Evolutionary conservation across 2,113 vertebrate species (phyloP).

Genomic region (Rhinopomastus cyanomelas): DNA sequence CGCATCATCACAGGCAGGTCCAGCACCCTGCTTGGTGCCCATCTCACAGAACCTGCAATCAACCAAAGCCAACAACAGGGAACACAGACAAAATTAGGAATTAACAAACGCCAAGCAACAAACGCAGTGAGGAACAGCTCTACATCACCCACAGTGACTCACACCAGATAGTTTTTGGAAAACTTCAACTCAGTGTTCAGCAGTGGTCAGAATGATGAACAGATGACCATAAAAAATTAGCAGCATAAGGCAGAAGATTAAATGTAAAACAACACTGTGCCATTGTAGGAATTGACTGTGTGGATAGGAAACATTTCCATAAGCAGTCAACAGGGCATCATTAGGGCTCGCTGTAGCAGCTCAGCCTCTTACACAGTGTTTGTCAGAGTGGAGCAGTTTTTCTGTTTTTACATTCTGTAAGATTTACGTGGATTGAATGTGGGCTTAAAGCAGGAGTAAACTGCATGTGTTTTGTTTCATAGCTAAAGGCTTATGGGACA

Average conservation of each 20-base stretch:
- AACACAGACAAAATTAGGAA: constrained; percentile 2
- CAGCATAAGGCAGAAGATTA: neutral
- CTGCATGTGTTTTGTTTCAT: neutral
- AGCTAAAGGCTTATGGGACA: neutral
- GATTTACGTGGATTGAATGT: neutral
- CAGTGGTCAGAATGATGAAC: constrained; percentile 17
- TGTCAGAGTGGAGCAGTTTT: neutral
- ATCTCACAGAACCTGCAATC: neutral
- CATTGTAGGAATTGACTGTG: neutral
- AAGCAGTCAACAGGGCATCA: neutral
- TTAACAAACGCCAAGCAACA: constrained; percentile 3
- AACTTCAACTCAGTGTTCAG: neutral
- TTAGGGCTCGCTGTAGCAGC: neutral
- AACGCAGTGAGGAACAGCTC: neutral
- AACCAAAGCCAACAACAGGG: neutral
- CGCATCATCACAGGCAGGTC: neutral
- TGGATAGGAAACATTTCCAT: neutral
- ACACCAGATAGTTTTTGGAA: neutral
- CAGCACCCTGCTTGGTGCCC: neutral
- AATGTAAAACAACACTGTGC: neutral
- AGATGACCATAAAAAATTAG: constrained; percentile 13
- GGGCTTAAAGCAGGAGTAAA: neutral
- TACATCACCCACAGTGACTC: neutral
- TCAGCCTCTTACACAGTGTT: neutral
- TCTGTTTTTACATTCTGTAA: neutral